phyloP scores from a whole-genome alignment of 2,113 vertebrate genomes.

The Phrynosoma blainvillii region DNA sequence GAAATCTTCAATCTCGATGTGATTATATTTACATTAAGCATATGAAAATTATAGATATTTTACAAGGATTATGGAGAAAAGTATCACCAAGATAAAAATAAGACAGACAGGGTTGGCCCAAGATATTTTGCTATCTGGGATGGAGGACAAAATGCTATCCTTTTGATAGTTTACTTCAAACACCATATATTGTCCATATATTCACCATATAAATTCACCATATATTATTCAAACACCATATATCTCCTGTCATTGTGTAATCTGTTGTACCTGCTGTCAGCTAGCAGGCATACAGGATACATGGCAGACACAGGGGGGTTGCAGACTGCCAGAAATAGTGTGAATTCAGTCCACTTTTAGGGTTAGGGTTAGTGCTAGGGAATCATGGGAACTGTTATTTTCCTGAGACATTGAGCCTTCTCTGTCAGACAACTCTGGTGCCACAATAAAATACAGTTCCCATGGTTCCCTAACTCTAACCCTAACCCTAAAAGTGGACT shows the following conservation, averaged over 20 bases:
- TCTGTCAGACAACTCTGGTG: no score
- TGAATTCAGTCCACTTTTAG: no score
- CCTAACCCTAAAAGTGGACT: no score
- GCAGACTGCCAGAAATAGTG: no score
- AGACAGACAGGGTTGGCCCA: not conserved
- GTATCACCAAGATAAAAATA: no score
- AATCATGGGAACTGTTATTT: no score
- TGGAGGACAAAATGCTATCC: not conserved
- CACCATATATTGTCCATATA: not conserved
- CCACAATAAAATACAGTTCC: no score
- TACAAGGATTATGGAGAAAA: not conserved
- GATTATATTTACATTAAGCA: not conserved
- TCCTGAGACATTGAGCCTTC: no score
- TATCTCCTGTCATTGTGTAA: not conserved
- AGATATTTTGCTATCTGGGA: not conserved
- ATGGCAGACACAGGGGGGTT: not conserved
- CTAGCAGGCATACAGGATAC: not conserved
- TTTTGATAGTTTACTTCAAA: not conserved
- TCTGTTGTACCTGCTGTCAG: not conserved
- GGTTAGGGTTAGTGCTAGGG: no score
- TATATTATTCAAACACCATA: not conserved
- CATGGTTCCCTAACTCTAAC: no score
- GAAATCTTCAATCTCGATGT: not conserved
- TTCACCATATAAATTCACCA: no score
- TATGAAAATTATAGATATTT: not conserved